Base-by-base conservation (phyloP, 2,888 invertebrate species). In the Bibio marci region DNA sequence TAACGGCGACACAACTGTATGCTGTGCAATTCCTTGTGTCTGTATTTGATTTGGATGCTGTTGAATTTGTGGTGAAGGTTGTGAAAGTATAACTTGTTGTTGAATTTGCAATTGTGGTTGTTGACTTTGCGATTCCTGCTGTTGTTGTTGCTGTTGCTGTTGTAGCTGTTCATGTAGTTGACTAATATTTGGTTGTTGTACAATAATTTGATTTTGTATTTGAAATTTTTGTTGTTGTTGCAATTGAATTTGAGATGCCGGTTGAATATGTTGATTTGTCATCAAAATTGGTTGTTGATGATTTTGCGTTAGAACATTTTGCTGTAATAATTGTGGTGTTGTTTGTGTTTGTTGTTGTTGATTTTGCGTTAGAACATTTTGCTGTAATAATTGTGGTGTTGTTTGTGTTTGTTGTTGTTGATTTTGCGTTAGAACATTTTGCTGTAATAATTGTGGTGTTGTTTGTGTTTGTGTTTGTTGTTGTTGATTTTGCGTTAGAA, bases 91-190 rank as follows among this genome's bases (percentile, higher is more conserved):
- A 11, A 65, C 63, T 17, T 32, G 32, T 49, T 67, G 69, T 2
- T 59, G 54, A 43, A 64, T 64, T 8, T 57, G 56, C 26, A 65
- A 52, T 44, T 58, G 65, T 41, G 65, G 65, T 47, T 59, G 66
- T 11, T 67, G 67, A 28, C 63, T 63, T 51, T 66, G 67, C 42
- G 69, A 69, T 13, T 49, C n/a, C 51, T 17, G 47, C 49, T 43
- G n/a, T n/a, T 53, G 52, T 26, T 46, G 51, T 8, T 22, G 22
- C 31, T 50, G 50, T 12, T 43, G 47, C 15, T 30, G 13, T 40
- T 34, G 35, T 14, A 32, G 4, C 13, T 32, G 14, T 6, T 27
- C 7, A 13, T 19, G 32, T 12, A 15, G 28, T 18, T 13, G 30
- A 14, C 11, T 12, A 8, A n/a, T 18, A n/a, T 18, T 15, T 32